Evolutionary conservation across 2,113 vertebrate genomes (phyloP).

Genomic region (Perca fluviatilis): DNA sequence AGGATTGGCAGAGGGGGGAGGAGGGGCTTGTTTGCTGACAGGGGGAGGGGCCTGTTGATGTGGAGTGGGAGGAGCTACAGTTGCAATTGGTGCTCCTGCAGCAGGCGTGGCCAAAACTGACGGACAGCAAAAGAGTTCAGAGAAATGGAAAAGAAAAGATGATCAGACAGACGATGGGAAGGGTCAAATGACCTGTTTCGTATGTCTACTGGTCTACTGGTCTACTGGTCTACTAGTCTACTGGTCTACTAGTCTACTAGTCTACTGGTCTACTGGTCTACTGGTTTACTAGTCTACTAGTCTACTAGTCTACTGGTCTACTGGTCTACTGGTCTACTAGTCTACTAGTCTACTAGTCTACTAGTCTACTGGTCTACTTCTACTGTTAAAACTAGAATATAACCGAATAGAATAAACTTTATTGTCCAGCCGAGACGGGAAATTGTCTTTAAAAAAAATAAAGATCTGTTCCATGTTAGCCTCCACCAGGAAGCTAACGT

Average conservation of each 20-base stretch:
- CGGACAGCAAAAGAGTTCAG: background rate
- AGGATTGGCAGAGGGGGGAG: constrained; percentile 27
- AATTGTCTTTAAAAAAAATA: too few relatives aligned
- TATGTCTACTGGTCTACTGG: background rate
- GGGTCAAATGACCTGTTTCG: background rate
- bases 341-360: too few relatives aligned
- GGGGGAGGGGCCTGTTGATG: constrained; percentile 20
- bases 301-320: too few relatives aligned
- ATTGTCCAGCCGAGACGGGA: too few relatives aligned
- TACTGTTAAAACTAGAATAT: background rate
- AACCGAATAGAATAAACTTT: too few relatives aligned
- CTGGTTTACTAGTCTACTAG: too few relatives aligned
- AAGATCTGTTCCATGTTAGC: too few relatives aligned
- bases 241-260: too few relatives aligned
- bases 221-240: too few relatives aligned
- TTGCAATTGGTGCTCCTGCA: constrained; percentile 19
- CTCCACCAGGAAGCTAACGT: too few relatives aligned
- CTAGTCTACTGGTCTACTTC: background rate
- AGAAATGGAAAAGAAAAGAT: constrained; percentile 23
- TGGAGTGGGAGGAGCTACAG: constrained; percentile 2
- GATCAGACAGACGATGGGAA: constrained; percentile 30
- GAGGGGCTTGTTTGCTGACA: constrained; percentile 27
- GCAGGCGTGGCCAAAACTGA: constrained; percentile 42
- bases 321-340: too few relatives aligned
- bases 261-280: too few relatives aligned